phyloP scores from a whole-genome alignment of 2,113 vertebrate genomes.

The Uria aalge region DNA sequence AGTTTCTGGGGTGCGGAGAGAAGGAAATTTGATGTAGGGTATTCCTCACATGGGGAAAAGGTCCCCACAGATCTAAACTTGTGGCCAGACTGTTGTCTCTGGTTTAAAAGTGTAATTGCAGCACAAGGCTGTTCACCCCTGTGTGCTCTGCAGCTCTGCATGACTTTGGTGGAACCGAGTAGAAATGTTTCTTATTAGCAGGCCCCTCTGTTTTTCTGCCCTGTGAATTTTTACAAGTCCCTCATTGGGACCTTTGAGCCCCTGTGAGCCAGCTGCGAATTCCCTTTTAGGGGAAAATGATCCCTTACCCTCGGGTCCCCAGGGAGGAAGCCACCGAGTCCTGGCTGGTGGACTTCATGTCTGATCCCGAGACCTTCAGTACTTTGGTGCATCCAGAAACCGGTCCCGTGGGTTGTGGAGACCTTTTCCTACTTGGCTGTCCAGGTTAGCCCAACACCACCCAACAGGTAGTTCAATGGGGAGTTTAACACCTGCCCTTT shows the following conservation, averaged over 20 bases:
- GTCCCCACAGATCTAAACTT: neutral
- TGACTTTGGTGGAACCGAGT: neutral
- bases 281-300: neutral
- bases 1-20: neutral
- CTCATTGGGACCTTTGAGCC: neutral
- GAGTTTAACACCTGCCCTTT: accelerated
- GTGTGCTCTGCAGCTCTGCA: neutral
- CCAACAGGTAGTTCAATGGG: accelerated
- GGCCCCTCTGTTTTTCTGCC: neutral
- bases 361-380: neutral
- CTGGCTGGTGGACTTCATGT: neutral
- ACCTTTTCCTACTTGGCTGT: neutral
- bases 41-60: neutral
- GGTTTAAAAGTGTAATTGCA: neutral
- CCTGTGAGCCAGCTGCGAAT: neutral
- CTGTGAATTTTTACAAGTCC: neutral
- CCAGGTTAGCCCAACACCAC: neutral
- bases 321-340: neutral
- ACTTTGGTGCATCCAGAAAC: neutral
- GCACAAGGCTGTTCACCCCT: neutral
- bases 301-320: neutral
- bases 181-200: neutral
- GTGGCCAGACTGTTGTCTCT: neutral
- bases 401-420: accelerated
- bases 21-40: neutral